phyloP scores from a whole-genome alignment of 1,140 invertebrate species.

The Drosophila ercepeae region DNA sequence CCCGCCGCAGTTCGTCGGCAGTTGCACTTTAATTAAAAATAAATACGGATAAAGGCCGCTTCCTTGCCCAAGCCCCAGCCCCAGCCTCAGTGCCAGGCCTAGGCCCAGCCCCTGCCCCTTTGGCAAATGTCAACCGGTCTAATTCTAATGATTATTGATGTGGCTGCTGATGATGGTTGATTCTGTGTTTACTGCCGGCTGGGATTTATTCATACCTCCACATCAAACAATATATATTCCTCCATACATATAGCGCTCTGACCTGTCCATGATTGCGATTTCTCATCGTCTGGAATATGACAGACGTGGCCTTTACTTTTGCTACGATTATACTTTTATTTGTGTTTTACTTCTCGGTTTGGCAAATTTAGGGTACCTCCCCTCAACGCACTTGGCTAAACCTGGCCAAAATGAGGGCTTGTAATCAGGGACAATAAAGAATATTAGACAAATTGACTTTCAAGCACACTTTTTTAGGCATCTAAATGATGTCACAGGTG shows the following conservation, averaged over 20 bases:
- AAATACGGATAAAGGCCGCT: slow-evolving; percentile 42
- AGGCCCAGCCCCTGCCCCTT: background rate
- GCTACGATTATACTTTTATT: background rate
- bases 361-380: background rate
- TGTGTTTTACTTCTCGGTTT: background rate
- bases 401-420: slow-evolving; percentile 26
- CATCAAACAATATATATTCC: background rate
- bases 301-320: slow-evolving; percentile 1
- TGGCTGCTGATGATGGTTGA: slow-evolving; percentile 25
- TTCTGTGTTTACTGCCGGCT: slow-evolving; percentile 11
- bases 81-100: background rate
- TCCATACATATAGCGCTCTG: background rate
- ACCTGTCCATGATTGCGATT: slow-evolving; percentile 25
- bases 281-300: background rate
- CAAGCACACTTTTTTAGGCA: background rate
- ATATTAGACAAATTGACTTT: background rate
- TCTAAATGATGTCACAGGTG: background rate
- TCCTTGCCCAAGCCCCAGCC: background rate
- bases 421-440: slow-evolving; percentile 23
- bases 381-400: slow-evolving; percentile 14
- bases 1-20: slow-evolving; percentile 61
- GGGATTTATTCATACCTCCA: background rate
- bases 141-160: slow-evolving; percentile 63
- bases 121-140: slow-evolving; percentile 38
- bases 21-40: slow-evolving; percentile 72